phyloP scores from a whole-genome alignment of 2,888 invertebrate genomes.

The Physocephala rufipes region DNA sequence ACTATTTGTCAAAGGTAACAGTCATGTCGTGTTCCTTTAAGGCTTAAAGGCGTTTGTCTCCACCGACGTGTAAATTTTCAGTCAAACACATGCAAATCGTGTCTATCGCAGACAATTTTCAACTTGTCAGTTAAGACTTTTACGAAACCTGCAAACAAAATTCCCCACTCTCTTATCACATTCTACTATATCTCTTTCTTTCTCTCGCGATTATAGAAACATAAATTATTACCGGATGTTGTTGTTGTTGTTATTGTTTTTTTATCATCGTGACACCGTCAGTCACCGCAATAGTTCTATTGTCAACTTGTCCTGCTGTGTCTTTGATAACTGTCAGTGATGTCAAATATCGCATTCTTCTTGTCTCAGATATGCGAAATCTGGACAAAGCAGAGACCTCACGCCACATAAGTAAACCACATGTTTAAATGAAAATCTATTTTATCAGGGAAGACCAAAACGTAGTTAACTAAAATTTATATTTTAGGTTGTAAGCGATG shows the following conservation, averaged over 20 bases:
- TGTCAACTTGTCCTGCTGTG: neutral
- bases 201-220: neutral
- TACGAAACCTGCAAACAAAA: neutral
- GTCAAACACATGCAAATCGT: neutral
- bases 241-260: neutral
- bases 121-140: neutral
- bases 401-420: no score
- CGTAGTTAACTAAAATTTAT: neutral
- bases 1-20: no score
- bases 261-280: neutral
- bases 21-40: no score
- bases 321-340: neutral
- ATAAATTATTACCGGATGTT: neutral
- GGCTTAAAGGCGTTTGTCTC: neutral
- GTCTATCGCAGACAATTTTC: conserved; percentile 2
- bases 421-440: neutral
- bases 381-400: no score
- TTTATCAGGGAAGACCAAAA: neutral
- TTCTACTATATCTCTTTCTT: no score
- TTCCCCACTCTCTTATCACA: no score
- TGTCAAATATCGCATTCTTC: neutral
- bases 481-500: no score
- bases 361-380: no score
- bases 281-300: no score
- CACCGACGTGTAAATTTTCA: neutral